A percentile compares a stretch with the other conserved stretches of the same genome.
These are phyloP conservation scores for Bothrops alternatus DNA, from an alignment of 2,797 vertebrate species.

Conservation along the genomic window DNA sequence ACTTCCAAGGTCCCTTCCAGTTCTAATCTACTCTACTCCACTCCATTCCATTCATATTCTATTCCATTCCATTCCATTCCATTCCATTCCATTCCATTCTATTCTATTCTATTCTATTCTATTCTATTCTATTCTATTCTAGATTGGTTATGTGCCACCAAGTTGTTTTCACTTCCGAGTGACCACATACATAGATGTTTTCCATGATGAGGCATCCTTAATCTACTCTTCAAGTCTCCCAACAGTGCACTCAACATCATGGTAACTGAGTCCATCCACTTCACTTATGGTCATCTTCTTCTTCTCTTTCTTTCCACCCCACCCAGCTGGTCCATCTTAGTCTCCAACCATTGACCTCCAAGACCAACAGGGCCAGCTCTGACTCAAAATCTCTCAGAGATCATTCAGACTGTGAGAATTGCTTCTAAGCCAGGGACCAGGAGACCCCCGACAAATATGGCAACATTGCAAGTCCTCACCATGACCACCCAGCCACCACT, in stretches of 20 bases:
- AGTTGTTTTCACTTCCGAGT: background rate
- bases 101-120: too few relatives aligned
- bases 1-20: too few relatives aligned
- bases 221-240: background rate
- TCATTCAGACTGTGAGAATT: background rate
- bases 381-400: background rate
- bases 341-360: background rate
- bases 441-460: background rate
- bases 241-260: background rate
- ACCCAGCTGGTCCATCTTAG: background rate
- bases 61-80: too few relatives aligned
- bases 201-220: background rate
- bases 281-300: background rate
- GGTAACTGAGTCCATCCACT: background rate
- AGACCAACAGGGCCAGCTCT: background rate
- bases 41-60: too few relatives aligned
- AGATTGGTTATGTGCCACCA: background rate
- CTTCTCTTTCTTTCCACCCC: background rate
- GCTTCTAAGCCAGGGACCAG: background rate
- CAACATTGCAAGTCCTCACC: slow-evolving; percentile 5
- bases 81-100: too few relatives aligned
- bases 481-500: fast-evolving
- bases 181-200: background rate
- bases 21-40: too few relatives aligned
- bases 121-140: too few relatives aligned